Conservation (phyloP, 2,797 vertebrate species). For the Moxostoma hubbsi region DNA sequence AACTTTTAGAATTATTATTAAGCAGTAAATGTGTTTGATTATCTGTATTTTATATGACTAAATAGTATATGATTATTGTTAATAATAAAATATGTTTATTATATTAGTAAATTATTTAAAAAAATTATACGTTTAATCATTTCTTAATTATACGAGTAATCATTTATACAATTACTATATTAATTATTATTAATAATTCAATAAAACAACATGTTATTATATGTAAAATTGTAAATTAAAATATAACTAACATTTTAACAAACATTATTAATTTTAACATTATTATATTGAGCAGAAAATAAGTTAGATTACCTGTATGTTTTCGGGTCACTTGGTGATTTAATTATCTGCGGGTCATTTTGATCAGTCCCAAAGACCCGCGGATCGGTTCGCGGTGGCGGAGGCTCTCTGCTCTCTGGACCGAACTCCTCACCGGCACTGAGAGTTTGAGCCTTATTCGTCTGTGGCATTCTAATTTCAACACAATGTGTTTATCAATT, state of each 20-base stretch:
- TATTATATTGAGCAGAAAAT: too few relatives aligned
- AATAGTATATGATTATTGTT: too few relatives aligned
- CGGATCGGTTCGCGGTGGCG: constrained; percentile 43
- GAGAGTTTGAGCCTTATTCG: constrained; percentile 77
- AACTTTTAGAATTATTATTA: not conserved
- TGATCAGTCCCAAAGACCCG: not conserved
- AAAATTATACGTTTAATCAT: too few relatives aligned
- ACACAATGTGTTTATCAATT: constrained; percentile 1
- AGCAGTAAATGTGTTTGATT: constrained; percentile 15
- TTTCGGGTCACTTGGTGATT: constrained; percentile 86
- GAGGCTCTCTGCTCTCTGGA: constrained; percentile 65
- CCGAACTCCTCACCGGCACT: constrained; percentile 58
- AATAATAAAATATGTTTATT: too few relatives aligned
- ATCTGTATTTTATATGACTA: constrained; percentile 83
- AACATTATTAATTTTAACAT: too few relatives aligned
- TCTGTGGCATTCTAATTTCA: constrained; percentile 76
- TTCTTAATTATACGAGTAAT: too few relatives aligned
- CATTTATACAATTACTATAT: too few relatives aligned
- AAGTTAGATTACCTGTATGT: constrained; percentile 66
- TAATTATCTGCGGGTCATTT: constrained; percentile 82
- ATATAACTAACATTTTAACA: too few relatives aligned
- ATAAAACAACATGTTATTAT: too few relatives aligned
- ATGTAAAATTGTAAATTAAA: too few relatives aligned
- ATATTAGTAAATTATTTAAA: too few relatives aligned
- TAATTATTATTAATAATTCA: too few relatives aligned